These are phyloP conservation scores for Pinna nobilis DNA, from an alignment of 1,140 invertebrate species.

Conservation along the genomic window DNA sequence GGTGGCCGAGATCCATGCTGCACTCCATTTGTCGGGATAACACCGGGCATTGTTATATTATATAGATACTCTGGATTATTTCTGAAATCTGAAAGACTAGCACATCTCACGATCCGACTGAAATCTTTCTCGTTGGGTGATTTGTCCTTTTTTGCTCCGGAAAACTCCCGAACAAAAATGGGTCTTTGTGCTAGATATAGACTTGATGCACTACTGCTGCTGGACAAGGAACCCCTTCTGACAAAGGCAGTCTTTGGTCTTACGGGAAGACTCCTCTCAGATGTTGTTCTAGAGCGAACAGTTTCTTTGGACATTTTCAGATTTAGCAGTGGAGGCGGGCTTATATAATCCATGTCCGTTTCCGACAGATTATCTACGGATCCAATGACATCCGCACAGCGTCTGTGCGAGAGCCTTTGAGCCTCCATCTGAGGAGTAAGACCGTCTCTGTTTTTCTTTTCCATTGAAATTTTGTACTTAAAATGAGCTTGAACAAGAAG, in stretches of 20 bases:
- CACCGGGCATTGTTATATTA: slow-evolving; percentile 44
- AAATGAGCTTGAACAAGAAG: slow-evolving; percentile 45
- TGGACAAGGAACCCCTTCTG: not conserved
- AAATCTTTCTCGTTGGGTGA: slow-evolving; percentile 39
- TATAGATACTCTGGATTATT: slow-evolving; percentile 62
- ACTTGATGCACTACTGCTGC: slow-evolving; percentile 5
- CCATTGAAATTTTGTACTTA: slow-evolving; percentile 53
- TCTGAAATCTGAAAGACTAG: slow-evolving; percentile 50
- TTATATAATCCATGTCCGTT: slow-evolving; percentile 3
- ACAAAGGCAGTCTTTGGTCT: slow-evolving; percentile 34
- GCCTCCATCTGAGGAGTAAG: slow-evolving; percentile 57
- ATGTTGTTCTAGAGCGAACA: not conserved
- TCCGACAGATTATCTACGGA: slow-evolving; percentile 2
- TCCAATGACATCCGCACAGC: slow-evolving; percentile 35
- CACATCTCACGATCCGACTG: slow-evolving; percentile 50
- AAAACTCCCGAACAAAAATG: slow-evolving; percentile 8
- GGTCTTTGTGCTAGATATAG: slow-evolving; percentile 30
- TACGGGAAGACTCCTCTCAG: not conserved
- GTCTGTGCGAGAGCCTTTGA: slow-evolving; percentile 12
- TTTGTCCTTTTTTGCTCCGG: slow-evolving; percentile 34
- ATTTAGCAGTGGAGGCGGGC: slow-evolving; percentile 14
- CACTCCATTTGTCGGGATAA: slow-evolving; percentile 3
- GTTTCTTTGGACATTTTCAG: slow-evolving; percentile 19
- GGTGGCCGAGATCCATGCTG: not conserved
- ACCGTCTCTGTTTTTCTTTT: slow-evolving; percentile 52